Evolutionary conservation across 2,797 vertebrate genomes (phyloP).

Genomic region (Oreonectes daqikongensis): DNA sequence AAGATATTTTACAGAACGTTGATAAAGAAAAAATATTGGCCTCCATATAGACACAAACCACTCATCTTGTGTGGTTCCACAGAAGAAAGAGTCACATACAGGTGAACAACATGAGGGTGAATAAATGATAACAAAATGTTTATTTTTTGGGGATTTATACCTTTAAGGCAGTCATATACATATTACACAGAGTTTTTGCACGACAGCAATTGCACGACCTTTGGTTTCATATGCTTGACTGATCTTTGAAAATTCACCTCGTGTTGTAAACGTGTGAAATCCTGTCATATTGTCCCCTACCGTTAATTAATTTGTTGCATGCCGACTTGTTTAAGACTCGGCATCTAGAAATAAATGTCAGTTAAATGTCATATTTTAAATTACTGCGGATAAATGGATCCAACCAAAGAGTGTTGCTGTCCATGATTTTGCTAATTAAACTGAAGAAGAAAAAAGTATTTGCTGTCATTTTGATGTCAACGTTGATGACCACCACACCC

Average conservation of each 20-base stretch:
- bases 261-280: slow-evolving; percentile 38
- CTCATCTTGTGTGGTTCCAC: no score
- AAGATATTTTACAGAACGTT: no score
- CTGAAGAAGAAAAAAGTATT: slow-evolving; percentile 9
- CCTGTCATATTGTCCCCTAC: slow-evolving; percentile 38
- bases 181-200: not conserved
- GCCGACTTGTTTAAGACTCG: slow-evolving; percentile 39
- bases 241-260: slow-evolving; percentile 27
- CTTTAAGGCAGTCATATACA: not conserved
- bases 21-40: no score
- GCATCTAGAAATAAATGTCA: slow-evolving; percentile 57
- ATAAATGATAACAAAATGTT: no score
- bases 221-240: slow-evolving; percentile 7
- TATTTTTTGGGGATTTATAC: no score
- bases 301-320: slow-evolving; percentile 49
- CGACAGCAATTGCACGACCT: not conserved
- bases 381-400: slow-evolving; percentile 49
- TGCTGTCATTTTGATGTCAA: not conserved
- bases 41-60: no score
- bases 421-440: slow-evolving; percentile 51
- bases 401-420: slow-evolving; percentile 32
- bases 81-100: no score
- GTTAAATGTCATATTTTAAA: slow-evolving; percentile 53
- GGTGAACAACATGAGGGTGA: no score
- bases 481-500: not conserved